Percentiles rank a stretch among this genome's conserved stretches.
Conservation (phyloP, 2,888 invertebrate species). For the Stegana nigrithorax region DNA sequence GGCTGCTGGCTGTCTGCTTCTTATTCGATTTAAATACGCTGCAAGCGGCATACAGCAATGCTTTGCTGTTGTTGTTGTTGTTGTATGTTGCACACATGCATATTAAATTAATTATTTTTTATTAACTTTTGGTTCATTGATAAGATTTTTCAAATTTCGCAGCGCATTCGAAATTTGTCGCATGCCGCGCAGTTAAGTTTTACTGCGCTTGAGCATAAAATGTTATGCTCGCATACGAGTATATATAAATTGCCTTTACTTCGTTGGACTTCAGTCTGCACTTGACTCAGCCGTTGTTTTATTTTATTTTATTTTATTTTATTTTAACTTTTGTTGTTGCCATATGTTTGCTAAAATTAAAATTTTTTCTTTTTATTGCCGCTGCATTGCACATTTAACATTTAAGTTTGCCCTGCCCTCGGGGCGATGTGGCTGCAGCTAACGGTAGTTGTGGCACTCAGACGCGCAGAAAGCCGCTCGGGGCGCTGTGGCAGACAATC, state of each 20-base stretch:
- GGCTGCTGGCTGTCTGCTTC: too few species aligned
- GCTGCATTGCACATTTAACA: too few species aligned
- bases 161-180: constrained; percentile 51
- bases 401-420: too few species aligned
- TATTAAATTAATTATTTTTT: constrained; percentile 59
- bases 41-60: too few species aligned
- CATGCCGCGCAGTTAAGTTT: constrained; percentile 43
- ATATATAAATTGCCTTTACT: too few species aligned
- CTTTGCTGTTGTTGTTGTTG: not conserved
- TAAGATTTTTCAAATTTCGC: constrained; percentile 56
- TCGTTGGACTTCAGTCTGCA: too few species aligned
- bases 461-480: constrained; percentile 10
- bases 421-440: constrained; percentile 18
- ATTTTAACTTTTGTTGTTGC: constrained; percentile 16
- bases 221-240: too few species aligned
- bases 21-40: constrained; percentile 59
- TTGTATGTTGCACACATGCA: too few species aligned
- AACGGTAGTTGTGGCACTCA: constrained; percentile 32
- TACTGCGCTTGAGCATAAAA: constrained; percentile 51
- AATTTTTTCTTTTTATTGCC: too few species aligned
- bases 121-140: constrained; percentile 60
- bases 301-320: constrained; percentile 35
- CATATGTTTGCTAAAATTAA: too few species aligned
- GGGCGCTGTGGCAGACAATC: not conserved
- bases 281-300: not conserved